A percentile compares a stretch with the other conserved stretches of the same genome.
phyloP scores from a whole-genome alignment of 2,113 vertebrate species.

The Apteryx mantelli region DNA sequence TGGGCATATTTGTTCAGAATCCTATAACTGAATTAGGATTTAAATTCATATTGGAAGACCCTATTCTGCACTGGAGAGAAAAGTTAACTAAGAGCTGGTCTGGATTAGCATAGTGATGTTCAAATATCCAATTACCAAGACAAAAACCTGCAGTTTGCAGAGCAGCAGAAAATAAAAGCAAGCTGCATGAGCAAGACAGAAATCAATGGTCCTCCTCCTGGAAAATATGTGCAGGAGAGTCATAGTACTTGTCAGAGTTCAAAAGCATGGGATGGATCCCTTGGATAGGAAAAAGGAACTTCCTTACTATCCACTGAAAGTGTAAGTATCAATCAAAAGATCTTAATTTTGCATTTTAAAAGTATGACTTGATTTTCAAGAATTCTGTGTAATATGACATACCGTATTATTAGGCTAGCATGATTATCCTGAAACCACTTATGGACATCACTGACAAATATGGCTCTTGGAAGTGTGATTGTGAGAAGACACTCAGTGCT shows the following conservation, averaged over 20 bases:
- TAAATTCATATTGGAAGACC: not conserved
- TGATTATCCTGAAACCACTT: conserved; percentile 35
- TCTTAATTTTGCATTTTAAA: not conserved
- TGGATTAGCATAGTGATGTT: not conserved
- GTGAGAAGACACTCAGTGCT: not conserved
- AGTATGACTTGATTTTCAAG: not conserved
- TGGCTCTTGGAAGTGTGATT: not conserved
- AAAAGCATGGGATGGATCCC: not conserved
- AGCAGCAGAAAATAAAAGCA: not conserved
- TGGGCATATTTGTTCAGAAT: not conserved
- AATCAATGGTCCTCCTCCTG: not conserved
- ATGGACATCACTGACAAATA: not conserved
- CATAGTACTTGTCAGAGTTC: not conserved
- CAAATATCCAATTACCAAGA: not conserved
- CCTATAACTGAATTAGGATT: not conserved
- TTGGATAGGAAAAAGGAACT: not conserved
- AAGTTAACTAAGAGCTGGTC: not conserved
- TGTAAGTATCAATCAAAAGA: not conserved
- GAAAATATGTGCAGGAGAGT: not conserved
- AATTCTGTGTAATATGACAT: not conserved
- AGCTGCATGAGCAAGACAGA: not conserved
- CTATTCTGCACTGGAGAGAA: not conserved
- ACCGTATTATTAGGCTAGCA: not conserved
- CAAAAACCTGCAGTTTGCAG: not conserved
- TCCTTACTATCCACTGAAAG: not conserved